Base-by-base conservation (phyloP, 2,113 vertebrate genomes). In the Kryptolebias marmoratus region DNA sequence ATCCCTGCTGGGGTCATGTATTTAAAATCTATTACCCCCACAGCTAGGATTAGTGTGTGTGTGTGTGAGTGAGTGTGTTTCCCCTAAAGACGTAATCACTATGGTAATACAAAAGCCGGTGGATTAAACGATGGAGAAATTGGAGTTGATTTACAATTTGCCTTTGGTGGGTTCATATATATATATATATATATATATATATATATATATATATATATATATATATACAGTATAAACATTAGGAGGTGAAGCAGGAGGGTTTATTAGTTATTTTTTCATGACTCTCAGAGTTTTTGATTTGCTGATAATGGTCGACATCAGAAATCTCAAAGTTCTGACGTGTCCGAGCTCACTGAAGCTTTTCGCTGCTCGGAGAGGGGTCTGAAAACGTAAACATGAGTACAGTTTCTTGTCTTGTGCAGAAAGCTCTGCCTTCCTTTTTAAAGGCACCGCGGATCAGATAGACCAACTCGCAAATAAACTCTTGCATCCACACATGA, bases 21-120 rank as follows among this genome's bases (percentile, higher is more conserved):
- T 93, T 93, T 92, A 88, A 93, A 93, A 91, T 88, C 90, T 90
- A 90, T 92, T 91, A 89, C 87, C 86, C 90, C 87, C 86, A 88
- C 75, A 91, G 90, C 90, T 75, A 90, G 84, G 88, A 90, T 91
- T 89, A 89, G 88, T 67, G 68, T 69, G 66, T 75, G 39, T 63
- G 72, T 1, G 18, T 64, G 66, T 75, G 67, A 73, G 70, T 63
- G 81, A 80, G 76, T 83, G 81, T 77, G 63, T 80, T 87, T 88
- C 88, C 89, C 90, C 89, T 86, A 88, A 88, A 93, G 90, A 91
- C 87, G 68, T 87, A 91, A 92, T 92, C 91, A 92, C 90, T 87
- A 91, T 91, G 90, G 77, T 92, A 92, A 92, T 92, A 88, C 83
- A 89, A 90, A 89, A 89, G 72, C 81, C 83, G 81, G 81, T 92